Base-by-base conservation (phyloP, 2,113 vertebrate genomes). In the Dascyllus trimaculatus region DNA sequence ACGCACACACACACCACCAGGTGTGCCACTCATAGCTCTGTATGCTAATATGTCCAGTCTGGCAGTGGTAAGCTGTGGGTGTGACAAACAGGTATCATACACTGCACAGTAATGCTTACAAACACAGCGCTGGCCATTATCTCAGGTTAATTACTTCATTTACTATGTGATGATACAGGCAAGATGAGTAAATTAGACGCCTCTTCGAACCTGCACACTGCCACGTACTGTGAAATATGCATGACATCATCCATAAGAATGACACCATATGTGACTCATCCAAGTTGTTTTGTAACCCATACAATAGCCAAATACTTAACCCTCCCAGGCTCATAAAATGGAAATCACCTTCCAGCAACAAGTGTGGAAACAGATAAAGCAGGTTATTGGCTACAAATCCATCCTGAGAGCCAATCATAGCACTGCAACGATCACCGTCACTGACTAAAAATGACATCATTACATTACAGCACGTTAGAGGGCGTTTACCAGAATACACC, bases 341-440 rank as follows among this genome's bases (percentile, higher is more conserved):
- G 18, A 77, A 80, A 69, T 54, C 63, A 68, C 65, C 78, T 78
- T 83, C 76, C 73, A 90, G 91, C 92, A 92, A 88, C 91, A 92
- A 80, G 81, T 90, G 57, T n/a, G 19, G 21, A 26, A 53, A 75
- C 9, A 74, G 49, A 71, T 48, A 5, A 61, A 17, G 53, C 32
- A 25, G 2, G 11, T 38, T 40, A 89, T 88, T 90, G 85, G 88
- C 51, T 82, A 61, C n/a, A 63, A 66, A 38, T 18, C 1, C 14
- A 9, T 17, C 3, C 15, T n/a, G 19, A 17, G 21, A 71, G 53
- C 82, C 86, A 90, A 85, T 91, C 66, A 32, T 3, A 65, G 52
- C 67, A 1, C 15, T 43, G 53, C 49, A 43, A 14, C 4, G 22
- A 46, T 54, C 18, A 1, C 45, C 22, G 4, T 88, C 75, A 80